These are phyloP conservation scores for Baronia brevicornis DNA, from an alignment of 2,888 invertebrate genomes.

Conservation along the genomic window DNA sequence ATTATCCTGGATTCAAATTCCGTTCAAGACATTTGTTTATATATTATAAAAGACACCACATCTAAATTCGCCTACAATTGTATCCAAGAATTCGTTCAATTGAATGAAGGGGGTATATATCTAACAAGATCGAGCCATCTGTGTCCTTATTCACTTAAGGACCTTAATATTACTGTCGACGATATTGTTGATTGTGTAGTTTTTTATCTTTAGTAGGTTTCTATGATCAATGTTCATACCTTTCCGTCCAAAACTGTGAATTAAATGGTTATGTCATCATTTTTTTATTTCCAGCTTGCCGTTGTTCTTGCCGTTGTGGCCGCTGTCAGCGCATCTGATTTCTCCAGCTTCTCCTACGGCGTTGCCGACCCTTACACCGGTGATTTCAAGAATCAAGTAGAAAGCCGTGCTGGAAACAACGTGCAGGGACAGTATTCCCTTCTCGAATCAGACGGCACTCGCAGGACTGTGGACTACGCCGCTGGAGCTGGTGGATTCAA, in stretches of 20 bases:
- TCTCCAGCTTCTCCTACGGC: slow-evolving; percentile 68
- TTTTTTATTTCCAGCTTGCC: slow-evolving; percentile 41
- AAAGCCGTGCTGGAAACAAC: slow-evolving; percentile 62
- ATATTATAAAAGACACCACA: no score
- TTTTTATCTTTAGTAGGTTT: no score
- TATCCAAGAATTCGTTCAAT: no score
- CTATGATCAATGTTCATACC: not conserved
- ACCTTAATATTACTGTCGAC: no score
- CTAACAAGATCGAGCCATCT: no score
- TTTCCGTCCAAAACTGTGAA: no score
- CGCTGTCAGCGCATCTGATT: slow-evolving; percentile 32
- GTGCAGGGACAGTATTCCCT: slow-evolving; percentile 74
- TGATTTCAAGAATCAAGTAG: slow-evolving; percentile 72
- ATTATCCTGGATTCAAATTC: no score
- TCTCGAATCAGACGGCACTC: slow-evolving; percentile 69
- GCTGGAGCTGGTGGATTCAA: slow-evolving; percentile 76
- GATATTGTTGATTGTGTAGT: no score
- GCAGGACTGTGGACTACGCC: slow-evolving; percentile 74
- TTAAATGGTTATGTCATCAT: not conserved
- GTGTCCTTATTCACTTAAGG: no score
- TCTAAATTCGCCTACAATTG: no score
- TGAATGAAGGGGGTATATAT: no score
- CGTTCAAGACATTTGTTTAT: no score
- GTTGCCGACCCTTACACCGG: slow-evolving; percentile 74
- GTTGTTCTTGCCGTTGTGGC: slow-evolving; percentile 42